These are phyloP conservation scores for Lepus townsendii DNA, from an alignment of 2,797 vertebrate species.

Conservation along the genomic window DNA sequence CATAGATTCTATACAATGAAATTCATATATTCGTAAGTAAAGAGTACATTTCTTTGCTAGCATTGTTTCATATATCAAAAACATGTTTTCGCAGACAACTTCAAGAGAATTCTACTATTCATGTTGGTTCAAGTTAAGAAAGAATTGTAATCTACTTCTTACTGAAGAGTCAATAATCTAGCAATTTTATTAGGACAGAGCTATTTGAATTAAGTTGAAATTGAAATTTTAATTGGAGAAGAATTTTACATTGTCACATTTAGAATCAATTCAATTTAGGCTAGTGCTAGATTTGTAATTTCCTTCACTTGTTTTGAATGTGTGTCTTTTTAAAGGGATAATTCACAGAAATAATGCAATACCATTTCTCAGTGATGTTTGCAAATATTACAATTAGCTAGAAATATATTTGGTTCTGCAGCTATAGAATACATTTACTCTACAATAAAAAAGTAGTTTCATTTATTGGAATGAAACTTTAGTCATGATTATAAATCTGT, in stretches of 20 bases:
- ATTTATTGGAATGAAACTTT: conserved; percentile 68
- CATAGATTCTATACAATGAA: not conserved
- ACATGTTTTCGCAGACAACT: not conserved
- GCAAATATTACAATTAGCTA: conserved; percentile 32
- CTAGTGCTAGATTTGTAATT: conserved; percentile 43
- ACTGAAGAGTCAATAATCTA: conserved; percentile 22
- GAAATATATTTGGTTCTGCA: conserved; percentile 29
- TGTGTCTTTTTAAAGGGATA: conserved; percentile 50
- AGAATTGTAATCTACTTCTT: conserved; percentile 27
- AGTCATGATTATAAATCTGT: conserved; percentile 52
- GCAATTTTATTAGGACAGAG: conserved; percentile 41
- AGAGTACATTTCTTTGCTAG: not conserved
- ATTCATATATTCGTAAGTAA: not conserved
- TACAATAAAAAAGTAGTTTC: conserved; percentile 60
- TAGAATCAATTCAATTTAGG: conserved; percentile 56
- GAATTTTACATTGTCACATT: conserved; percentile 48
- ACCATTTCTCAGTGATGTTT: conserved; percentile 54
- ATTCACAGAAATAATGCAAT: conserved; percentile 35
- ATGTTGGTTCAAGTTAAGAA: not conserved
- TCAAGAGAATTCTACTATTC: not conserved
- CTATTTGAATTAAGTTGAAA: conserved; percentile 67
- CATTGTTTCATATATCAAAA: not conserved
- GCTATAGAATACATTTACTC: conserved; percentile 32
- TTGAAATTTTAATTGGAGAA: conserved; percentile 70
- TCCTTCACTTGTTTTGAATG: conserved; percentile 52